Base-by-base conservation (phyloP, 2,113 vertebrate genomes). In the Macquaria ambigua region DNA sequence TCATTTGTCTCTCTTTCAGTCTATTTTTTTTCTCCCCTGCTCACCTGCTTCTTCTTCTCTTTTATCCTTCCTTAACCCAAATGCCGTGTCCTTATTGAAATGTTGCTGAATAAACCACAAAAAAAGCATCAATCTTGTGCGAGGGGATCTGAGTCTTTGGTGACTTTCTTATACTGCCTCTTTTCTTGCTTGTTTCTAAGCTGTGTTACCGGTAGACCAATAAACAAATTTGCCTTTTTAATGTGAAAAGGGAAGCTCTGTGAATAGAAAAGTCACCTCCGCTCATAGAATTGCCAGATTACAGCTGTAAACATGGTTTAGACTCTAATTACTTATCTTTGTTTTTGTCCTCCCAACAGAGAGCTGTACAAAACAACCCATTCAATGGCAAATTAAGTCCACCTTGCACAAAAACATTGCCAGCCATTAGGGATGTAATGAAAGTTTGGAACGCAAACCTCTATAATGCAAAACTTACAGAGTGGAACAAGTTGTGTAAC, bases 1-100 rank as follows among this genome's bases (percentile, higher is more conserved):
- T 83, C 88, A 50, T 92, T 85, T 77, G 59, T 91, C 90, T 92
- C 69, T 70, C 28, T 77, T 1, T 48, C 28, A 64, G 66, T 52
- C 61, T 59, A 14, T 55, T 34, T 52, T n/a, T 8, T 3, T 37
- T n/a, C 34, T 69, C 20, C 39, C 16, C 6, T 34, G 58, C 39
- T 87, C 53, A 69, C 46, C 68, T 62, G 34, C 55, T 63, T 50
- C 25, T 50, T 55, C 39, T 52, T 53, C 28, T 62, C 50, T 67
- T 79, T 79, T 16, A 79, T 72, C 31, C 69, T 77, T 34, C 41
- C 48, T 63, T 28, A 84, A 74, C 37, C n/a, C 69, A 73, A 8
- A 74, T 31, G 55, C 20, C 1, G 31, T 28, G 28, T 76, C 41
- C 46, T 76, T 10, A n/a, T 50, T 81, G 43, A 83, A 80, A 68